phyloP scores from a whole-genome alignment of 2,888 invertebrate species.

The Tupiocoris notatus region DNA sequence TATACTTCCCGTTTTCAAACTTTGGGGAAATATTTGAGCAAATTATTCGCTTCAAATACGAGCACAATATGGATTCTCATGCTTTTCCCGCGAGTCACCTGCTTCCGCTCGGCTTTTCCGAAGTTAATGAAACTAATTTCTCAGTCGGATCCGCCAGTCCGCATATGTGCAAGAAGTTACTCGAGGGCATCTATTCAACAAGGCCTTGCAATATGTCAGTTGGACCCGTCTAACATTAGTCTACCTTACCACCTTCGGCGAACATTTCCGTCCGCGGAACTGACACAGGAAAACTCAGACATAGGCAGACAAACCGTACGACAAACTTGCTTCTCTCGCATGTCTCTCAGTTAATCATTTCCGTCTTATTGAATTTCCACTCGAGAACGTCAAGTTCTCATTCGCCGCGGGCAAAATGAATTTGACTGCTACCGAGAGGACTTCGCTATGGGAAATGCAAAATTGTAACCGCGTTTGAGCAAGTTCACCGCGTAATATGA shows the following conservation, averaged over 20 bases:
- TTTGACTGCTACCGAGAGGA: not conserved
- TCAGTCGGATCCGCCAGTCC: not conserved
- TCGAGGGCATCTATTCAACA: not conserved
- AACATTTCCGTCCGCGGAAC: not conserved
- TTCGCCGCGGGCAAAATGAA: not conserved
- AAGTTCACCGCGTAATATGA: not conserved
- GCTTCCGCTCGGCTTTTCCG: not conserved
- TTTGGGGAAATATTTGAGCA: too few species aligned
- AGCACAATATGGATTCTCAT: too few species aligned
- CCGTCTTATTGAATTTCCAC: not conserved
- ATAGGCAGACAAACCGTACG: not conserved
- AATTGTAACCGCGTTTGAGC: not conserved
- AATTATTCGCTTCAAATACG: too few species aligned
- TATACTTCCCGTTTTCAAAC: too few species aligned
- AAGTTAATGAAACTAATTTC: not conserved
- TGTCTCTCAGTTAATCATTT: not conserved
- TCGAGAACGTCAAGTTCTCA: not conserved
- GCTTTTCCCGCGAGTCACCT: too few species aligned
- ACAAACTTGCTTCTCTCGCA: not conserved
- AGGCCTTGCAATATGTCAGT: not conserved
- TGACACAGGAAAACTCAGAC: not conserved
- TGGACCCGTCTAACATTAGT: not conserved
- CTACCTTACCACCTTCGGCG: not conserved
- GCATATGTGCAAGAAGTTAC: not conserved
- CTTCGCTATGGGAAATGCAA: not conserved